Evolutionary conservation across 2,888 invertebrate species (phyloP).

Genomic region (Atethmia centrago): DNA sequence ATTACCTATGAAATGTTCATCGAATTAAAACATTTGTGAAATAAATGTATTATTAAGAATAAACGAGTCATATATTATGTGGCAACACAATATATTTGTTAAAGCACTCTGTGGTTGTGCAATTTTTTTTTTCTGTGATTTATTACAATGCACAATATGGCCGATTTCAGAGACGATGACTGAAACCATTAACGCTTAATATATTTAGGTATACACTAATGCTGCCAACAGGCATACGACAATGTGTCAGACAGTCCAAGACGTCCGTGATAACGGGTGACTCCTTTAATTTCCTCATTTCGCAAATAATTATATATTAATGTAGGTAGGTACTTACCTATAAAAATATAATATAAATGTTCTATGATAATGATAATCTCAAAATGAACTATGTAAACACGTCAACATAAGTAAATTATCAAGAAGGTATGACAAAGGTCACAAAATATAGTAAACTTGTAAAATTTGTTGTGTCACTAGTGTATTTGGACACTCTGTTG

Average conservation of each 20-base stretch:
- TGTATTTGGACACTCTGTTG: conserved; percentile 72
- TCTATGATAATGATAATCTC: no score
- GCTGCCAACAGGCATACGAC: conserved; percentile 45
- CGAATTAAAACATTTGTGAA: conserved; percentile 24
- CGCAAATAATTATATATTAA: conserved; percentile 45
- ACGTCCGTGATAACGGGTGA: conserved; percentile 21
- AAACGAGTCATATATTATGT: conserved; percentile 53
- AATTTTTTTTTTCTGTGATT: conserved; percentile 55
- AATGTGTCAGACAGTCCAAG: conserved; percentile 31
- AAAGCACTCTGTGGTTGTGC: conserved; percentile 59
- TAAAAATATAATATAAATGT: no score
- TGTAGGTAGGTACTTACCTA: no score
- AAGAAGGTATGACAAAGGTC: conserved; percentile 55
- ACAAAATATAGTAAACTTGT: conserved; percentile 58
- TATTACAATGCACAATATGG: conserved; percentile 61
- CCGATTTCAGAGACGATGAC: conserved; percentile 54
- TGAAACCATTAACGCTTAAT: conserved; percentile 60
- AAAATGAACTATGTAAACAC: conserved; percentile 40
- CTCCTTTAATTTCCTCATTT: conserved; percentile 56
- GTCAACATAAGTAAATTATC: conserved; percentile 45
- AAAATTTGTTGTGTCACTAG: conserved; percentile 58
- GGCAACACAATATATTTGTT: conserved; percentile 60
- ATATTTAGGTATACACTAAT: conserved; percentile 55
- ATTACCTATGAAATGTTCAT: conserved; percentile 33
- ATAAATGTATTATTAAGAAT: conserved; percentile 49